Conservation (phyloP, 2,797 vertebrate species). For the Poecilia velifera region DNA sequence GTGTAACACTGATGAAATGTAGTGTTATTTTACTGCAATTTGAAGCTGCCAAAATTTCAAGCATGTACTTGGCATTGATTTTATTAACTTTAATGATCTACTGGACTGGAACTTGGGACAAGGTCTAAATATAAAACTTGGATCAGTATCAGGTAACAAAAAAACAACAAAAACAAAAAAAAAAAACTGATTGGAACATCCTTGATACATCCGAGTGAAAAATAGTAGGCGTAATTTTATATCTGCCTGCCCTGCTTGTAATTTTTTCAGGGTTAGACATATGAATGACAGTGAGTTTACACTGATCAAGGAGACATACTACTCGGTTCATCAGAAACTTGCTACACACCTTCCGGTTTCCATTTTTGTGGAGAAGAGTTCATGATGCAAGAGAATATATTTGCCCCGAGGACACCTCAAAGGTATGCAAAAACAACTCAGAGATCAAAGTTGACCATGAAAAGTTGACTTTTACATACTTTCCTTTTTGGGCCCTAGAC, state of each 20-base stretch:
- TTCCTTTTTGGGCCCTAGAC: constrained; percentile 5
- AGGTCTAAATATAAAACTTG: neutral
- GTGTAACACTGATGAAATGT: constrained; percentile 2
- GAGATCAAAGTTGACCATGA: constrained; percentile 23
- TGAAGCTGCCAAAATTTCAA: neutral
- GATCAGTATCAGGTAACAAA: neutral
- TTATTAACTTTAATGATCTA: neutral
- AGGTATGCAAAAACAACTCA: constrained; percentile 11
- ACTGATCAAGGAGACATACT: neutral
- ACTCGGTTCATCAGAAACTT: constrained; percentile 6
- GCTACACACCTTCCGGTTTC: constrained; percentile 8
- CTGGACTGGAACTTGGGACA: neutral
- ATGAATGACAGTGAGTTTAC: neutral
- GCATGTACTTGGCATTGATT: neutral
- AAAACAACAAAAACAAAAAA: neutral
- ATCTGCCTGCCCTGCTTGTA: neutral
- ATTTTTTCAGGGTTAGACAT: neutral
- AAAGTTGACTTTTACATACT: constrained; percentile 16
- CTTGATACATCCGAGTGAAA: neutral
- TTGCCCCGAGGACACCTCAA: constrained; percentile 7
- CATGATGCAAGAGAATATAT: constrained; percentile 13
- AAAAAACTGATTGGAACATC: neutral
- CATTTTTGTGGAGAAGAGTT: constrained; percentile 3
- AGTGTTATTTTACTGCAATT: neutral
- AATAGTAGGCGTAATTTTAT: neutral